phyloP scores from a whole-genome alignment of 2,113 vertebrate genomes.

The Caranx ignobilis region DNA sequence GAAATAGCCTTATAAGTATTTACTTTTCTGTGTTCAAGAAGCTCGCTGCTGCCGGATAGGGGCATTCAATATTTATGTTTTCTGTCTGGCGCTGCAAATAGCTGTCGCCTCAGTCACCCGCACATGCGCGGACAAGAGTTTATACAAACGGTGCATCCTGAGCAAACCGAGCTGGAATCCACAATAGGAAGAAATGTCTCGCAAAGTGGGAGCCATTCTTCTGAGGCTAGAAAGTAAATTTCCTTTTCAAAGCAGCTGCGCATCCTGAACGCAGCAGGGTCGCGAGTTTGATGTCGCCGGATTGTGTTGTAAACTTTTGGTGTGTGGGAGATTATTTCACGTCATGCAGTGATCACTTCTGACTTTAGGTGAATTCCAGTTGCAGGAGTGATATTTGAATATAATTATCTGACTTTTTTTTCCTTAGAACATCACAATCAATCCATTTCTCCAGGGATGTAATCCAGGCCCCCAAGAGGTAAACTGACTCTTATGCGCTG shows the following conservation, averaged over 20 bases:
- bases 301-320: conserved; percentile 5
- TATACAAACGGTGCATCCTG: conserved; percentile 85
- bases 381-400: not conserved
- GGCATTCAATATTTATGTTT: conserved; percentile 79
- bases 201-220: conserved; percentile 47
- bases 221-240: conserved; percentile 57
- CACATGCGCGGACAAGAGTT: conserved; percentile 60
- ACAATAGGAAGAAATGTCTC: conserved; percentile 65
- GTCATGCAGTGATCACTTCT: too few relatives aligned
- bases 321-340: conserved; percentile 15
- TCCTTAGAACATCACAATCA: conserved; percentile 90
- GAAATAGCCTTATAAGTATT: conserved; percentile 11
- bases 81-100: conserved; percentile 77
- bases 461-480: conserved; percentile 88
- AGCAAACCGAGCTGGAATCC: conserved; percentile 66
- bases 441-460: conserved; percentile 89
- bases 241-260: conserved; percentile 42
- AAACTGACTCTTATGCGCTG: conserved; percentile 94
- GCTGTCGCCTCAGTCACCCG: conserved; percentile 61
- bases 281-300: conserved; percentile 33
- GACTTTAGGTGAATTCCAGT: too few relatives aligned
- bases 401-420: conserved; percentile 64
- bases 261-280: conserved; percentile 66
- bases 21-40: conserved; percentile 28
- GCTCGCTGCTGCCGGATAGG: conserved; percentile 63